These are phyloP conservation scores for Cyrtorhinus lividipennis DNA, from an alignment of 1,140 invertebrate species.

Conservation along the genomic window DNA sequence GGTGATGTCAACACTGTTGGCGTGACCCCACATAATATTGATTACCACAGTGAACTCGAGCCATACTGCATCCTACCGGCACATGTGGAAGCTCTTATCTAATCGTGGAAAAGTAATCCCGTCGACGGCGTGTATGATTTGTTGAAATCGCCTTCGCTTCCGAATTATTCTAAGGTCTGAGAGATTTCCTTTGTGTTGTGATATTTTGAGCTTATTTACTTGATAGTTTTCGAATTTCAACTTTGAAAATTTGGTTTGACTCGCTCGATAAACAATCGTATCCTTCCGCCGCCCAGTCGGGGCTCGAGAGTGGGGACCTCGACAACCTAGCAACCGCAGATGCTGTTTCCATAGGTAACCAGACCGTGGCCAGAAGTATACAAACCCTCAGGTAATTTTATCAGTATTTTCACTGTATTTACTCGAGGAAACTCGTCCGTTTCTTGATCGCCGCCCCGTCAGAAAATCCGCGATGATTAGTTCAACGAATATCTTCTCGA, in stretches of 20 bases:
- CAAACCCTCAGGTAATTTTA: slow-evolving; percentile 1
- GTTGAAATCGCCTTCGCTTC: too few species aligned
- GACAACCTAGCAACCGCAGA: slow-evolving; percentile 15
- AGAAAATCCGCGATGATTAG: too few species aligned
- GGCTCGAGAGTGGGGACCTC: neutral
- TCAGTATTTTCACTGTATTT: slow-evolving; percentile 8
- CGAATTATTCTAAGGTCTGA: too few species aligned
- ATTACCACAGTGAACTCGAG: neutral
- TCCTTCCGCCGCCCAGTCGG: neutral
- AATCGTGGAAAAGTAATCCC: neutral
- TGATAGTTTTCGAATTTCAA: neutral
- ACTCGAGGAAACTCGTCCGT: neutral
- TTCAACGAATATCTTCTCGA: too few species aligned
- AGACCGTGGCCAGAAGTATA: neutral
- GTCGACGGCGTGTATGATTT: too few species aligned
- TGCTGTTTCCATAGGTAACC: slow-evolving; percentile 15
- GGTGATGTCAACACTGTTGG: neutral
- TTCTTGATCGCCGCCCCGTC: too few species aligned
- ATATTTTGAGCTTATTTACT: too few species aligned
- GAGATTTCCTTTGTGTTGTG: too few species aligned
- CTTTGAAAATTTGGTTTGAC: too few species aligned
- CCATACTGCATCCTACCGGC: neutral
- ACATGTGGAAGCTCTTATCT: neutral
- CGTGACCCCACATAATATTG: neutral
- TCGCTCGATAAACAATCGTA: too few species aligned